These are phyloP conservation scores for Mobula hypostoma DNA, from an alignment of 2,113 vertebrate genomes.

Conservation along the genomic window DNA sequence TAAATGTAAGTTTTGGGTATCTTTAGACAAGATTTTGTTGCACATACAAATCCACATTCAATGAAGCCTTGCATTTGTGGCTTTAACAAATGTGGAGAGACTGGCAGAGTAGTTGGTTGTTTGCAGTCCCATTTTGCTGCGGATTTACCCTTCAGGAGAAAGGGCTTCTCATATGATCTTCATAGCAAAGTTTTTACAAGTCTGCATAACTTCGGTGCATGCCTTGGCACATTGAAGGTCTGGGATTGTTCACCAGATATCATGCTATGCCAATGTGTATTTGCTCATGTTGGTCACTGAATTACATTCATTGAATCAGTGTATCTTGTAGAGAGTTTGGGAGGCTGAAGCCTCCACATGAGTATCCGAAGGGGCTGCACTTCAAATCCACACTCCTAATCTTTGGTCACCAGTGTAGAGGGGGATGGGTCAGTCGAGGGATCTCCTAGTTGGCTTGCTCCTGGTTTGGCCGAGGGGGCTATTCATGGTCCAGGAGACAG, in stretches of 20 bases:
- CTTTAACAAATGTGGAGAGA: constrained; percentile 4
- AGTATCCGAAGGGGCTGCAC: no score
- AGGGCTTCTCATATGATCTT: background rate
- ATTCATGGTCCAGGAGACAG: no score
- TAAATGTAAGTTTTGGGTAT: background rate
- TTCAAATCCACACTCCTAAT: no score
- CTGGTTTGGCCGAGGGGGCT: no score
- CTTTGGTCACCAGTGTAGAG: no score
- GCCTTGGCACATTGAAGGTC: background rate
- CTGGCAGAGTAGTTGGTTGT: background rate
- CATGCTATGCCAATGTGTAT: no score
- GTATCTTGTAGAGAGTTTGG: no score
- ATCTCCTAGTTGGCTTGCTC: no score
- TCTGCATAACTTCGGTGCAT: no score
- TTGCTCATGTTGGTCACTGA: background rate
- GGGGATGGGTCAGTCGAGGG: no score
- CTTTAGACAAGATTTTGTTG: background rate
- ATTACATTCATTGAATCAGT: background rate
- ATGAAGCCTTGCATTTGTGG: background rate
- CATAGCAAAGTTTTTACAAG: background rate
- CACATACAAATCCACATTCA: background rate
- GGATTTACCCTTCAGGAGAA: background rate
- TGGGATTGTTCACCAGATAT: background rate
- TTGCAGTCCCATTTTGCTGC: background rate
- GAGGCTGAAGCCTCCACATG: no score